Evolutionary conservation across 2,888 invertebrate genomes (phyloP).

Genomic region (Parascotia fuliginaria): DNA sequence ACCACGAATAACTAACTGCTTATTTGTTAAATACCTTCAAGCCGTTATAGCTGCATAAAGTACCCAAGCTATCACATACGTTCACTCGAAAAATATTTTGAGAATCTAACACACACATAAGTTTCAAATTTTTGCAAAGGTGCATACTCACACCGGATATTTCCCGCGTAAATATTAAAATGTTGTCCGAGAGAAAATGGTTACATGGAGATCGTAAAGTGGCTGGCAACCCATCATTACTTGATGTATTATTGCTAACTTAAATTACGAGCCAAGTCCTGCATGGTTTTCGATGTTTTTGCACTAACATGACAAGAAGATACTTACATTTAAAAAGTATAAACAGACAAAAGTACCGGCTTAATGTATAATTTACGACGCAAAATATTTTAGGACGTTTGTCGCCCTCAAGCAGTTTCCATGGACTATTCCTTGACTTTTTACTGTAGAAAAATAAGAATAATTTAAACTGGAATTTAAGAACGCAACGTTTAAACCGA

Average conservation of each 20-base stretch:
- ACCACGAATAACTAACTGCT: too few species aligned
- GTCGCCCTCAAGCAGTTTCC: neutral
- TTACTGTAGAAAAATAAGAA: neutral
- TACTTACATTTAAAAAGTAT: neutral
- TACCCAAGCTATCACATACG: too few species aligned
- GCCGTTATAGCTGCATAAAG: too few species aligned
- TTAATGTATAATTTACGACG: neutral
- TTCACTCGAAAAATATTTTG: too few species aligned
- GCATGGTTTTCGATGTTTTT: conserved; percentile 34
- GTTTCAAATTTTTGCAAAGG: too few species aligned
- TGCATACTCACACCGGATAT: conserved; percentile 16
- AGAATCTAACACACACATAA: too few species aligned
- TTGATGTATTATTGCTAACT: conserved; percentile 39
- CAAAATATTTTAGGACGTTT: neutral
- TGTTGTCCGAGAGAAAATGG: conserved; percentile 34
- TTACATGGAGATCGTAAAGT: conserved; percentile 38
- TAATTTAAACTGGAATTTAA: too few species aligned
- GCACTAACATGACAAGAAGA: conserved; percentile 8
- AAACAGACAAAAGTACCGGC: neutral
- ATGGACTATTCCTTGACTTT: neutral
- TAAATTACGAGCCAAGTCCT: conserved; percentile 33
- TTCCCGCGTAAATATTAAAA: conserved; percentile 29
- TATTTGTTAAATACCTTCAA: neutral
- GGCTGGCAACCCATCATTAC: conserved; percentile 40
- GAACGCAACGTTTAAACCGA: too few species aligned